Base-by-base conservation (phyloP, 2,797 vertebrate species). In the Periparus ater region DNA sequence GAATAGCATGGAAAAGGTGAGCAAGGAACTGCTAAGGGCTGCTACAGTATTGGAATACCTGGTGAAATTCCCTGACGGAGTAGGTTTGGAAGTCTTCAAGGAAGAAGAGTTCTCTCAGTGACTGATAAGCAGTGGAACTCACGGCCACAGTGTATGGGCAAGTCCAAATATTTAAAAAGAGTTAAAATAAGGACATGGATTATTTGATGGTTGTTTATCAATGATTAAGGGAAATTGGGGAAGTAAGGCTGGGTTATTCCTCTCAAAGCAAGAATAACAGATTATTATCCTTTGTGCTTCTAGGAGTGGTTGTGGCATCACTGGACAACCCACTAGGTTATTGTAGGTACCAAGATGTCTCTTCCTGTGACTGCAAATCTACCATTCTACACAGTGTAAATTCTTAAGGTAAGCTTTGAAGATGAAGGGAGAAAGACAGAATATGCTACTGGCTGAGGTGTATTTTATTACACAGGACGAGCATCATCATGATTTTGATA, bases 401-500 rank as follows among this genome's bases (percentile, higher is more conserved):
- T 65, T 74, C n/a, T 71, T 67, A 53, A 90, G 23, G 13, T 32
- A 65, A 93, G 14, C 22, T 45, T 68, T 60, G 71, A 84, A 70
- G 18, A 81, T 32, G 17, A 65, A 70, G 36, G 11, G n/a, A 66
- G 34, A 32, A 85, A 67, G 40, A 66, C n/a, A 17, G 32, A 77
- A 53, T 53, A 2, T 4, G 4, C 5, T 27, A 17, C 34, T 80
- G 57, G 9, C 17, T 85, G 34, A 80, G 50, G 17, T 74, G 3
- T 36, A 54, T 91, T 93, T 90, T 58, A 30, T 86, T 40, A 40
- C 51, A 60, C 32, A 85, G 60, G 77, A 92, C 66, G 74, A 45
- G 21, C 10, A 65, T 18, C 38, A 65, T 85, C 47, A 26, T 71
- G 77, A 80, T 45, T 2, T 4, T 63, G 74, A 40, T 40, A 40